phyloP scores from a whole-genome alignment of 2,797 vertebrate genomes.

The Odontamblyopus rebecca region DNA sequence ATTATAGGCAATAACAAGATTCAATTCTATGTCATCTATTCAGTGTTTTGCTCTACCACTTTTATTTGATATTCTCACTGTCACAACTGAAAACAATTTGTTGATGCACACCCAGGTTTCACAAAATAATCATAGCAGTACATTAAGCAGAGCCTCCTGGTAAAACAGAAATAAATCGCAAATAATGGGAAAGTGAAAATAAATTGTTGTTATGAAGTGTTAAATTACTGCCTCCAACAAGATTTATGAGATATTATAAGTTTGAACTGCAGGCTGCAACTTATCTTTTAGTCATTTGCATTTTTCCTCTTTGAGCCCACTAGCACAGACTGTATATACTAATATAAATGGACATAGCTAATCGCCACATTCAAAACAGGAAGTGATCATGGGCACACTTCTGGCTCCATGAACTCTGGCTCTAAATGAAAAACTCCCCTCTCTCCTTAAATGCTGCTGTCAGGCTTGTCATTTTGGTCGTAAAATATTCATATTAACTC shows the following conservation, averaged over 20 bases:
- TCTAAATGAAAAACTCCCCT: too few relatives aligned
- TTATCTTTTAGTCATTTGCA: neutral
- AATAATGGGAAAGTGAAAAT: constrained; percentile 1
- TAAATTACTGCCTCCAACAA: neutral
- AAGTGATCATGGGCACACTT: too few relatives aligned
- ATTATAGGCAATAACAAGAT: constrained; percentile 24
- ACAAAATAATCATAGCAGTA: constrained; percentile 4
- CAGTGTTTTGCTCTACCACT: neutral
- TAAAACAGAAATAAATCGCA: neutral
- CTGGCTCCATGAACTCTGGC: too few relatives aligned
- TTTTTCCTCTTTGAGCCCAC: too few relatives aligned
- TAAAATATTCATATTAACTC: too few relatives aligned
- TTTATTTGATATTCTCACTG: constrained; percentile 1
- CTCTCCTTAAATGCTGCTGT: too few relatives aligned
- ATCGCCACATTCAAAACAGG: too few relatives aligned
- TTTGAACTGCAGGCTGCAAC: neutral
- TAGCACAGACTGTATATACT: too few relatives aligned
- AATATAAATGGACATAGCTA: too few relatives aligned
- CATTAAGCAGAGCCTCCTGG: neutral
- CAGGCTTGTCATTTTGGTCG: too few relatives aligned
- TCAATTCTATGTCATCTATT: constrained; percentile 25
- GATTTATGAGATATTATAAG: neutral
- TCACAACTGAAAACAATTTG: constrained; percentile 2
- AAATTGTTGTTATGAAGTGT: neutral
- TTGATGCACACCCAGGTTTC: constrained; percentile 4